phyloP scores from a whole-genome alignment of 2,797 vertebrate genomes.

The Falco novaeseelandiae region DNA sequence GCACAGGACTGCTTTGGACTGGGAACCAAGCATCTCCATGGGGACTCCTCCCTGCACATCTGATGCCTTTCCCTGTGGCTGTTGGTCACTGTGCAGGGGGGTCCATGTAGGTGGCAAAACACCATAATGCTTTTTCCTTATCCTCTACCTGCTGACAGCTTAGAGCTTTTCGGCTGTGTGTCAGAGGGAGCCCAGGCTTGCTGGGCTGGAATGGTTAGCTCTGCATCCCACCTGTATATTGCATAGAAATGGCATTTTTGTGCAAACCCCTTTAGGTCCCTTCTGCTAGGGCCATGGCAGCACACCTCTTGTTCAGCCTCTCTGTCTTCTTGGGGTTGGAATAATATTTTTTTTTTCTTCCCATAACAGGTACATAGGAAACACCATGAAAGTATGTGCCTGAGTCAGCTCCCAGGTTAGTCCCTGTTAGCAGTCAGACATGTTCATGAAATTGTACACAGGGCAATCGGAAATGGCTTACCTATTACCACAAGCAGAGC shows the following conservation, averaged over 20 bases:
- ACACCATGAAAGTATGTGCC: background rate
- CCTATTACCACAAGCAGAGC: background rate
- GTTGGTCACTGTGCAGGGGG: background rate
- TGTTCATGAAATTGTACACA: background rate
- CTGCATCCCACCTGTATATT: background rate
- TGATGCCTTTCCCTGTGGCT: background rate
- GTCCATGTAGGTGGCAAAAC: background rate
- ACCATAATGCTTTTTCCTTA: background rate
- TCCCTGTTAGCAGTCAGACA: background rate
- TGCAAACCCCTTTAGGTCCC: background rate
- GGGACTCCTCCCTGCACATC: background rate
- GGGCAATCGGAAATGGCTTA: background rate
- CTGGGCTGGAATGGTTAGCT: background rate
- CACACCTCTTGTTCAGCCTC: background rate
- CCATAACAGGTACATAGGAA: background rate
- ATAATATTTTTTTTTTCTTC: background rate
- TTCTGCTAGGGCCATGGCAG: background rate
- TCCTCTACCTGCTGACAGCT: background rate
- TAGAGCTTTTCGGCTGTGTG: fast-evolving
- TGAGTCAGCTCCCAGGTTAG: background rate
- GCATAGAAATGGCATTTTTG: background rate
- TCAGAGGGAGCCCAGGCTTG: background rate
- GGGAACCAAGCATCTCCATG: background rate
- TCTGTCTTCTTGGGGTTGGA: background rate
- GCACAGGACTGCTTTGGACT: fast-evolving